Evolutionary conservation across 2,113 vertebrate species (phyloP).

Genomic region (Petrocephalus microphthalmus): DNA sequence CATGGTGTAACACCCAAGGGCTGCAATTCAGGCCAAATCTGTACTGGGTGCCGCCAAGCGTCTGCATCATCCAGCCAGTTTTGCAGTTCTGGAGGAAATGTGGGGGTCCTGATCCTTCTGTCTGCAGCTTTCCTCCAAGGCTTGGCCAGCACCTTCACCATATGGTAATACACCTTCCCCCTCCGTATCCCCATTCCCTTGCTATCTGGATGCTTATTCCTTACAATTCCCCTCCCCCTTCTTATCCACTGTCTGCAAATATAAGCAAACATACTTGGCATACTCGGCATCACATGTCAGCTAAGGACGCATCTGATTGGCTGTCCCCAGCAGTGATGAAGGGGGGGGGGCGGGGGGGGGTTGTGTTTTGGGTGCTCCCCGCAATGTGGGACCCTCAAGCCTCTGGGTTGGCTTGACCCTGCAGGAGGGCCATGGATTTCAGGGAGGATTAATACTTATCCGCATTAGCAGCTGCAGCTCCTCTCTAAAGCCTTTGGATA

Average conservation of each 20-base stretch:
- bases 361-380: neutral
- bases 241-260: neutral
- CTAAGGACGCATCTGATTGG: neutral
- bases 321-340: neutral
- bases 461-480: conserved; percentile 19
- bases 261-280: neutral
- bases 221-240: neutral
- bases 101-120: neutral
- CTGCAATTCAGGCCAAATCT: neutral
- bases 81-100: too few species aligned
- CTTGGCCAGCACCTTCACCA: neutral
- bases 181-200: neutral
- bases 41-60: neutral
- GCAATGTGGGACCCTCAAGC: neutral
- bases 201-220: neutral
- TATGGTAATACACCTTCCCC: neutral
- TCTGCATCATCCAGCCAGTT: neutral
- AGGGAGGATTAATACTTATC: conserved; percentile 22
- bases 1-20: neutral
- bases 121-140: neutral
- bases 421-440: conserved; percentile 14
- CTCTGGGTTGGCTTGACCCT: conserved; percentile 10
- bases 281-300: neutral
- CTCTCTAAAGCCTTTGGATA: conserved; percentile 14
- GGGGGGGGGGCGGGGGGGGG: neutral